Percentiles rank a stretch among this genome's conserved stretches.
These are phyloP conservation scores for Decapterus maruadsi DNA, from an alignment of 2,797 vertebrate genomes.

Conservation along the genomic window DNA sequence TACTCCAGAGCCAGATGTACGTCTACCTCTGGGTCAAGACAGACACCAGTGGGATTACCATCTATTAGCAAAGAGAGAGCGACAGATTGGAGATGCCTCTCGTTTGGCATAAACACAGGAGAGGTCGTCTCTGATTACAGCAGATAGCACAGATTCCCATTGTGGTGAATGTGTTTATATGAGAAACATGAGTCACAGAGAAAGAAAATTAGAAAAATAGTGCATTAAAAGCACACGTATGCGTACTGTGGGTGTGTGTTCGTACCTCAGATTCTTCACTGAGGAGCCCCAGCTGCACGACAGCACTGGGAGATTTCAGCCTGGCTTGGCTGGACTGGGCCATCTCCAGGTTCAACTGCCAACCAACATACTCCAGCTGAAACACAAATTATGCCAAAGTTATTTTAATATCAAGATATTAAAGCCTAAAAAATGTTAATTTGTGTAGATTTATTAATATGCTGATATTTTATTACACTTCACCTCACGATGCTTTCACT, in stretches of 20 bases:
- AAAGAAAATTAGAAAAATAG: neutral
- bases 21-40: slow-evolving; percentile 66
- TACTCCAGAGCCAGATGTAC: slow-evolving; percentile 69
- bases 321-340: slow-evolving; percentile 91
- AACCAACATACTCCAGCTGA: slow-evolving; percentile 93
- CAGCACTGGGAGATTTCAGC: slow-evolving; percentile 90
- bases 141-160: neutral
- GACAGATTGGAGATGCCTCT: slow-evolving; percentile 45
- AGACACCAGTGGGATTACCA: slow-evolving; percentile 70
- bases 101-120: slow-evolving; percentile 39
- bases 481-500: neutral
- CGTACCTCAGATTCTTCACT: slow-evolving; percentile 91
- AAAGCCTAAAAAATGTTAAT: slow-evolving; percentile 10
- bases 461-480: neutral
- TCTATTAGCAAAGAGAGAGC: slow-evolving; percentile 53
- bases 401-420: slow-evolving; percentile 13
- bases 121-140: slow-evolving; percentile 18
- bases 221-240: neutral
- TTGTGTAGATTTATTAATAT: slow-evolving; percentile 3
- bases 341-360: slow-evolving; percentile 98
- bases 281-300: slow-evolving; percentile 91
- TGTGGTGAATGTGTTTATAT: neutral
- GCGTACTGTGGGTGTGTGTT: neutral
- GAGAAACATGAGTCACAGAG: slow-evolving; percentile 8
- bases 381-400: slow-evolving; percentile 51